Base-by-base conservation (phyloP, 2,888 invertebrate genomes). In the Formica aserva region DNA sequence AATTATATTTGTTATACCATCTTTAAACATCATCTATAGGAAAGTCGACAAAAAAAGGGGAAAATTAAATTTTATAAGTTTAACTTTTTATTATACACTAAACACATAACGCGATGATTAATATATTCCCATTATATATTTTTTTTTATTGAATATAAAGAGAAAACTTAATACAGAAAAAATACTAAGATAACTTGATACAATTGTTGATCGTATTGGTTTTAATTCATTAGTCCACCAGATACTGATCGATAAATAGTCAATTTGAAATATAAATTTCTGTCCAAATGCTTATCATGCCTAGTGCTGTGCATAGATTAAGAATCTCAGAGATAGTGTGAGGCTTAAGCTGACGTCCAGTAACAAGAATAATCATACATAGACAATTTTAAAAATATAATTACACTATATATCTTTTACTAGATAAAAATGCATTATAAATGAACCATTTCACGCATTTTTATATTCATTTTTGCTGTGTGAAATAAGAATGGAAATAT, bases 271-370 rank as follows among this genome's bases (percentile, higher is more conserved):
- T 52, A 52, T 65, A 15, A 74, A 81, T 81, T 75, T 81, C 75
- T 81, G 63, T 81, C 63, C 63, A 81, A 55, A 81, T 63, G 75
- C 81, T 81, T 81, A 62, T 81, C 41, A 81, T 75, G 55, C 62
- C 72, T 81, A 75, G 48, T 38, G 75, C 52, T 75, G 65, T 81
- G 76, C 75, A 75, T 81, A 80, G 57, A 74, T 78, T 83, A 55
- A 83, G 22, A 60, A 48, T 76, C 48, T 75, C 62, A 71, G 26
- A 29, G 35, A 67, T 77, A 66, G 55, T 66, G 18, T 66, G 77
- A 71, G 78, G 71, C 60, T 80, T 80, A 80, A 80, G 60, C 78
- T 80, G 78, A 80, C 71, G 48, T 80, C 45, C 22, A 32, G 1
- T 38, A 77, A 60, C 18, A 60, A 18, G 29, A 41, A 22, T 32